Percentiles rank a stretch among this genome's conserved stretches.
Conservation (phyloP, 2,113 vertebrate species). For the Leptobrachium ailaonicum region DNA sequence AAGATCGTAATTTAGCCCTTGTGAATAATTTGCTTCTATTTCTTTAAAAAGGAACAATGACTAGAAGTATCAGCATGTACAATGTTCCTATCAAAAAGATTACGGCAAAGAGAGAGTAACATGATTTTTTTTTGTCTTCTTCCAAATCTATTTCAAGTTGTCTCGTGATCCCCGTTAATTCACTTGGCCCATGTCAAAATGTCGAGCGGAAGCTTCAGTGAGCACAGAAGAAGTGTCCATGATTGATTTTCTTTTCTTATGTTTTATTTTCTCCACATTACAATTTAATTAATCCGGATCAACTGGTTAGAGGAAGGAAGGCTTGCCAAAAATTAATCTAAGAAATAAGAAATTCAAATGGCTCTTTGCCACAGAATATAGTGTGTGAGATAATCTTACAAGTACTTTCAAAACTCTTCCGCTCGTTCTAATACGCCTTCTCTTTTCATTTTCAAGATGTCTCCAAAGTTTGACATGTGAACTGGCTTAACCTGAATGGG, state of each 20-base stretch:
- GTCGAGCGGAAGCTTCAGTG: not conserved
- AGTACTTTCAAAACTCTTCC: slow-evolving; percentile 38
- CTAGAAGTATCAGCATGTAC: not conserved
- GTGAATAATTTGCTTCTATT: too few relatives aligned
- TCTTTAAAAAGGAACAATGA: too few relatives aligned
- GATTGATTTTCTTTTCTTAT: not conserved
- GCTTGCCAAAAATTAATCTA: slow-evolving; percentile 41
- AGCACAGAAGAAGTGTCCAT: not conserved
- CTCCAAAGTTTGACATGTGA: slow-evolving; percentile 33
- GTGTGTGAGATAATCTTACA: slow-evolving; percentile 44
- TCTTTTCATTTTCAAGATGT: slow-evolving; percentile 38
- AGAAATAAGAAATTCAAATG: slow-evolving; percentile 38
- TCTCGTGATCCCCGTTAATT: not conserved
- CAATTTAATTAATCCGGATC: slow-evolving; percentile 26
- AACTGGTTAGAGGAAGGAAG: slow-evolving; percentile 26
- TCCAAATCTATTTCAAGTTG: not conserved
- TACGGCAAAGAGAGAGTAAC: not conserved
- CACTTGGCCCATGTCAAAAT: not conserved
- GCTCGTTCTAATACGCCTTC: slow-evolving; percentile 30
- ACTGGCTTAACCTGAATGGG: slow-evolving; percentile 22
- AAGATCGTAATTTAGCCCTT: too few relatives aligned
- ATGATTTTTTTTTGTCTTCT: not conserved
- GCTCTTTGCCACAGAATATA: slow-evolving; percentile 37
- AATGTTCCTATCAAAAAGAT: not conserved
- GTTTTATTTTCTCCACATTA: slow-evolving; percentile 1